Base-by-base conservation (phyloP, 2,888 invertebrate species). In the Geotrupes spiniger region DNA sequence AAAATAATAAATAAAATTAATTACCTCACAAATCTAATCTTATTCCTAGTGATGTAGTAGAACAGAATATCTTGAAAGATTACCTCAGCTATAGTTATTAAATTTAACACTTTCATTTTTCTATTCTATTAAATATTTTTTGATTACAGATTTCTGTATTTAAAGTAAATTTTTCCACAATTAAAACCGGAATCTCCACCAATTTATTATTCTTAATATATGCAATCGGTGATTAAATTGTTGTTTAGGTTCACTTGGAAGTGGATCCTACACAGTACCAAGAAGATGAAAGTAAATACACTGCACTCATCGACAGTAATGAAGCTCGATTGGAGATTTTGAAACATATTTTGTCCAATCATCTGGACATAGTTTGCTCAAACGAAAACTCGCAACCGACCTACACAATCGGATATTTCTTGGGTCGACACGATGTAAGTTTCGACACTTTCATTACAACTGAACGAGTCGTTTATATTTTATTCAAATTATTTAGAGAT, bases 341-440 rank as follows among this genome's bases (percentile, higher is more conserved):
- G 42, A 79, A 81, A 42, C 89, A 91, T 70, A 78, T 92, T 9
- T 73, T 92, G 4, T 78, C 79, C 0, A 81, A 82, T 14, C 84
- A 89, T 56, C 74, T 92, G 9, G 83, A 81, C 0, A 75, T 89
- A 11, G 82, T 85, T 58, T 83, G 85, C 39, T 72, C 70, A 9
- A 63, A 58, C 8, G 62, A 63, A 14, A 56, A 65, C 1, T 64
- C 63, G 11, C 59, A 63, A 16, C 52, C 63, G 1, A 72, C 77
- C 21, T 86, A 80, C 59, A 83, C 80, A 1, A 77, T 79, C 10
- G 87, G 82, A 1, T 92, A 83, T 73, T 89, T 92, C 66, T 73
- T 92, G 27, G 92, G 92, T 16, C 81, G 85, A 57, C 87, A 91
- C 66, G 89, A 89, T 79, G 90, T 90, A 73, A 74, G 75, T 63